Conservation (phyloP, 2,888 invertebrate genomes). For the Dicranocentrus wangi region DNA sequence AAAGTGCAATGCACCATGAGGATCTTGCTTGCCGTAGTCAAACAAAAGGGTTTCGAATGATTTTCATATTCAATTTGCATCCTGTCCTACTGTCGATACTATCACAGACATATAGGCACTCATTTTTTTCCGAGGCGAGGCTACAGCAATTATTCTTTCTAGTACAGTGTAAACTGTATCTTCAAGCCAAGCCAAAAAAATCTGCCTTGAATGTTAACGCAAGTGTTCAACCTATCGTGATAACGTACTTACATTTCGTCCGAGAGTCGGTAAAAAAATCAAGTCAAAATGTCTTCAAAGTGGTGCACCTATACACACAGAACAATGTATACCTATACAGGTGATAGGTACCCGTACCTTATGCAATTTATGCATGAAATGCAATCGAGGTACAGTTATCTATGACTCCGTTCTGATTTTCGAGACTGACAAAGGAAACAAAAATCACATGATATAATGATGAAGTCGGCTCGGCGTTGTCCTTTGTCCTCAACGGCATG, state of each 20-base stretch:
- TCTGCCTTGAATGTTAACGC: not conserved
- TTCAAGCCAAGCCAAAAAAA: not conserved
- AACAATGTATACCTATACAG: not conserved
- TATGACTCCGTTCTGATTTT: constrained; percentile 34
- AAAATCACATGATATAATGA: constrained; percentile 9
- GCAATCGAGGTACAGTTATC: constrained; percentile 40
- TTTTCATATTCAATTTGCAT: no score
- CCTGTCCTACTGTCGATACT: no score
- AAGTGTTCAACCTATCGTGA: no score
- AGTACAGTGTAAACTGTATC: not conserved
- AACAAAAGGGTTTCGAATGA: no score
- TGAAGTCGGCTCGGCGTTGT: constrained; percentile 1
- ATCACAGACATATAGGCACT: not conserved
- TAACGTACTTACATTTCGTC: no score
- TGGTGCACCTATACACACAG: not conserved
- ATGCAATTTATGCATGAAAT: constrained; percentile 44
- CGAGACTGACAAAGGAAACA: constrained; percentile 24
- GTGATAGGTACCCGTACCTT: not conserved
- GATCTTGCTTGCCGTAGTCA: no score
- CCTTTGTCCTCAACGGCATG: not conserved
- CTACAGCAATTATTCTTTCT: not conserved
- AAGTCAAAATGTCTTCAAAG: constrained; percentile 6
- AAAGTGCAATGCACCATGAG: not conserved
- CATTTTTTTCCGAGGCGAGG: not conserved
- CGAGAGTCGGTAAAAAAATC: not conserved